phyloP scores from a whole-genome alignment of 2,888 invertebrate genomes.

The Ptilodon capucinus region DNA sequence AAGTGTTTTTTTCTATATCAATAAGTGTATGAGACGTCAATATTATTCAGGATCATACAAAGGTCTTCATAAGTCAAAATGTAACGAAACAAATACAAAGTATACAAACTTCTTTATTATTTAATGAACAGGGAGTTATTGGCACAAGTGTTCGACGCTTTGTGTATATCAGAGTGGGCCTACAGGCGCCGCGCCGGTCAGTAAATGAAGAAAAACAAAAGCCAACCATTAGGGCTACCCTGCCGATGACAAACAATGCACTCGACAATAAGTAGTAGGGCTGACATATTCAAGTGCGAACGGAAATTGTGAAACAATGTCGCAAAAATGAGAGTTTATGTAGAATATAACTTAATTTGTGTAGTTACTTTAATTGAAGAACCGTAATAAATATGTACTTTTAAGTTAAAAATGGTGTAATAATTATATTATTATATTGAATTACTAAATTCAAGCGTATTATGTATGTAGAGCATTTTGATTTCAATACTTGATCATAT shows the following conservation, averaged over 20 bases:
- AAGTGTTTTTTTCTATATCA: not conserved
- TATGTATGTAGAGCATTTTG: no score
- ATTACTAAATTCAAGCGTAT: no score
- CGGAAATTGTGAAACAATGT: not conserved
- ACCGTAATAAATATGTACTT: no score
- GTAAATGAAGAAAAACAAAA: slow-evolving; percentile 71
- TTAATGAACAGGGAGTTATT: slow-evolving; percentile 35
- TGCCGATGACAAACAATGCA: slow-evolving; percentile 55
- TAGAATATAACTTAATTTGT: no score
- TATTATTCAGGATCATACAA: no score
- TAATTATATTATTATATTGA: no score
- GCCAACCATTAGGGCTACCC: slow-evolving; percentile 58
- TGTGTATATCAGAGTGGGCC: slow-evolving; percentile 44
- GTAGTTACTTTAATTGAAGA: no score
- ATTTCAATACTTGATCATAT: no score
- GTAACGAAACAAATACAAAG: slow-evolving; percentile 12
- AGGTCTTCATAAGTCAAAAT: not conserved
- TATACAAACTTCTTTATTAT: slow-evolving; percentile 28
- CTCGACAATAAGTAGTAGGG: slow-evolving; percentile 30
- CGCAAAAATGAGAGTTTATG: no score
- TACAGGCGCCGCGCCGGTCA: slow-evolving; percentile 47
- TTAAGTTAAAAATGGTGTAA: no score
- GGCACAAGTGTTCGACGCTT: slow-evolving; percentile 44
- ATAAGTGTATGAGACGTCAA: not conserved
- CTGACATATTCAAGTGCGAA: slow-evolving; percentile 10